Conservation (phyloP, 2,888 invertebrate species). For the Amphipyra tragopoginis region DNA sequence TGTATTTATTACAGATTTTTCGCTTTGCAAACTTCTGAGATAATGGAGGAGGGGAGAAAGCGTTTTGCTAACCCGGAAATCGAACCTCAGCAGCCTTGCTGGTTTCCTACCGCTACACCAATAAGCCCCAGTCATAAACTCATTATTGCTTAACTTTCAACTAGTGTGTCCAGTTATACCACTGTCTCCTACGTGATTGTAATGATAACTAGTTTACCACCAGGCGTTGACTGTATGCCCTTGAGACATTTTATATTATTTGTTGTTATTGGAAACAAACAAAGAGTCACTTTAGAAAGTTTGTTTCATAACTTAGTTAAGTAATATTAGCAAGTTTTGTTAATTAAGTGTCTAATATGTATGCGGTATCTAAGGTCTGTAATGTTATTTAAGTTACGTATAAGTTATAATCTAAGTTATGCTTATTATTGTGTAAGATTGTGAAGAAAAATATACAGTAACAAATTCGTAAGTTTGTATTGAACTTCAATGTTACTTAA, state of each 20-base stretch:
- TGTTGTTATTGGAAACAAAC: constrained; percentile 22
- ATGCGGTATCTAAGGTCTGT: neutral
- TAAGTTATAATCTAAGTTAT: neutral
- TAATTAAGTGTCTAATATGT: neutral
- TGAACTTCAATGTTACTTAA: neutral
- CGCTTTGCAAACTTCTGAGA: no score
- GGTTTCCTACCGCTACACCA: neutral
- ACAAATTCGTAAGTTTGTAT: constrained; percentile 7
- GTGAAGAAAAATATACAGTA: neutral
- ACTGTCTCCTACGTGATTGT: constrained; percentile 29
- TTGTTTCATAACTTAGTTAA: constrained; percentile 8
- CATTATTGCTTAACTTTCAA: constrained; percentile 3
- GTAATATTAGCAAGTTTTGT: neutral
- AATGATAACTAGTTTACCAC: constrained; percentile 28
- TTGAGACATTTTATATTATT: constrained; percentile 33
- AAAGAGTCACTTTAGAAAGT: constrained; percentile 37
- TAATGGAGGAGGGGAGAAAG: no score
- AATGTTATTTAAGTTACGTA: neutral
- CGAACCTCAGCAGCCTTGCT: neutral
- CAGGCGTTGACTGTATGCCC: constrained; percentile 13
- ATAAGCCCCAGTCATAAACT: neutral
- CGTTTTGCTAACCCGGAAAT: neutral
- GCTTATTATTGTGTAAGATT: neutral
- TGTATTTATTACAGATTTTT: no score
- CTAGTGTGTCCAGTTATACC: constrained; percentile 9